Conservation (phyloP, 2,888 invertebrate genomes). For the Megalurothrips usitatus region DNA sequence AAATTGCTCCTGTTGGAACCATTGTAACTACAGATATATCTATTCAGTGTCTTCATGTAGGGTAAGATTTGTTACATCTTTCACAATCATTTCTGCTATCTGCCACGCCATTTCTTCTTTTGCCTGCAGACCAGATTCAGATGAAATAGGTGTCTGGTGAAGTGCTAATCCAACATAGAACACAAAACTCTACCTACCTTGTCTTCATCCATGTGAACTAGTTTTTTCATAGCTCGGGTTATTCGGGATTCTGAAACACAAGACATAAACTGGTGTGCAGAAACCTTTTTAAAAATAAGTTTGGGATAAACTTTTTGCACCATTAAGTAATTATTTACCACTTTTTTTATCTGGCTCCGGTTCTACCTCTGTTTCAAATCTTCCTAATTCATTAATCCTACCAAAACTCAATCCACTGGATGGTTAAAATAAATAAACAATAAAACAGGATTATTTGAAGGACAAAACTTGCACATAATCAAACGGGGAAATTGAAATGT, state of each 20-base stretch:
- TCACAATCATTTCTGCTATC: constrained; percentile 94
- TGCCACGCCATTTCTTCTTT: constrained; percentile 97
- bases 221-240: constrained; percentile 65
- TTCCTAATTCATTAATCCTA: constrained; percentile 78
- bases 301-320: neutral
- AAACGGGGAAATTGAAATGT: constrained; percentile 13
- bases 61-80: constrained; percentile 87
- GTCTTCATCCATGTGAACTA: constrained; percentile 78
- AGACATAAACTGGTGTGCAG: constrained; percentile 33
- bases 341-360: constrained; percentile 61
- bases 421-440: constrained; percentile 29
- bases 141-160: constrained; percentile 21
- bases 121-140: constrained; percentile 47
- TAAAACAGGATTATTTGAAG: constrained; percentile 28
- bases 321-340: constrained; percentile 41
- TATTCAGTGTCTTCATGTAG: neutral
- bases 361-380: constrained; percentile 88
- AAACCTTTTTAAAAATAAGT: constrained; percentile 10
- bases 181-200: constrained; percentile 50
- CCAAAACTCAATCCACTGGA: constrained; percentile 73
- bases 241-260: constrained; percentile 48
- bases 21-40: neutral
- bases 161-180: constrained; percentile 14
- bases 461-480: neutral
- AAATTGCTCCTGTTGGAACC: constrained; percentile 1